Conservation (phyloP, 2,888 invertebrate species). For the Drosophila greeni region DNA sequence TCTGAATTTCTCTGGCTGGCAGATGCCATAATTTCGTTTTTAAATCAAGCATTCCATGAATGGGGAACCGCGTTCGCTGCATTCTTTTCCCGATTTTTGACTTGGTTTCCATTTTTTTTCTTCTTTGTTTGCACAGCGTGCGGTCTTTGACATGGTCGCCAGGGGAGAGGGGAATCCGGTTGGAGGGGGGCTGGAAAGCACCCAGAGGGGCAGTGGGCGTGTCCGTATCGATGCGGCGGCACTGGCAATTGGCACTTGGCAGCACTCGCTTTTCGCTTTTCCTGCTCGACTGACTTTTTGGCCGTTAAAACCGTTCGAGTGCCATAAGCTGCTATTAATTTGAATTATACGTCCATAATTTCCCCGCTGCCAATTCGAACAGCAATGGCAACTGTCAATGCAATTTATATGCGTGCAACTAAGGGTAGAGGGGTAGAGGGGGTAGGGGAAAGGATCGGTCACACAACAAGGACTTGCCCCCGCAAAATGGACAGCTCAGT, state of each 20-base stretch:
- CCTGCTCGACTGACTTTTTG: constrained; percentile 57
- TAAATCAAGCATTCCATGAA: constrained; percentile 24
- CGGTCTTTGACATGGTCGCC: constrained; percentile 25
- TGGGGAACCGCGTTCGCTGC: constrained; percentile 5
- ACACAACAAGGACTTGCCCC: constrained; percentile 17
- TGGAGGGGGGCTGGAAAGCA: constrained; percentile 8
- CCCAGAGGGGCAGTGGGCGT: constrained; percentile 20
- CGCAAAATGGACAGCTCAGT: constrained; percentile 27
- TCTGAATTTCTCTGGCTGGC: constrained; percentile 16
- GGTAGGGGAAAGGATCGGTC: neutral
- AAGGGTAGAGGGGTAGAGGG: neutral
- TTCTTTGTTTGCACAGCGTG: constrained; percentile 38
- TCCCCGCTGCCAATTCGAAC: constrained; percentile 54
- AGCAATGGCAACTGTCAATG: constrained; percentile 58
- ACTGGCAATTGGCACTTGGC: constrained; percentile 54
- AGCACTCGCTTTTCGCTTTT: constrained; percentile 38
- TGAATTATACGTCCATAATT: constrained; percentile 71
- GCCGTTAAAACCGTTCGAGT: constrained; percentile 68
- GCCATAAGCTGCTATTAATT: constrained; percentile 73
- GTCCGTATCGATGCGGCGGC: constrained; percentile 18
- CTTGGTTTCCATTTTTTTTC: neutral
- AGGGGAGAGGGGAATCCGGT: neutral
- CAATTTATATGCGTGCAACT: constrained; percentile 48
- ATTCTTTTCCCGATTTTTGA: constrained; percentile 12
- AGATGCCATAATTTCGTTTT: constrained; percentile 39